Base-by-base conservation (phyloP, 1,140 invertebrate species). In the Spodoptera frugiperda region DNA sequence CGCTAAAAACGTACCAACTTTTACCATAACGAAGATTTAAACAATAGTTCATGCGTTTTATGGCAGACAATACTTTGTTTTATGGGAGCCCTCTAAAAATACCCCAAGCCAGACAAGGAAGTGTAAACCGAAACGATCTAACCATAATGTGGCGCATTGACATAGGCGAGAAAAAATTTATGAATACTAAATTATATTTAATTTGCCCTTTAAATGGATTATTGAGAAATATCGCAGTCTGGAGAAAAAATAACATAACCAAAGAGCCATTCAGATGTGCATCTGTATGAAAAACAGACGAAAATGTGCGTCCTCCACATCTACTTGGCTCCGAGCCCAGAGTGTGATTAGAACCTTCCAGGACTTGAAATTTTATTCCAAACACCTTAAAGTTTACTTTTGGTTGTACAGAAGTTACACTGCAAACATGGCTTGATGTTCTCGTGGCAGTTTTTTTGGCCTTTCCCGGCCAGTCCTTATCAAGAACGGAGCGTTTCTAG, bases 301-400 rank as follows among this genome's bases (percentile, higher is more conserved):
- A 83, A 87, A 88, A 86, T 82, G 82, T 82, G 83, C 85, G 80
- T 84, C 84, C 78, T 74, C 81, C 82, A 82, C 83, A 82, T 85
- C 79, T 72, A 79, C 65, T 87, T 88, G 87, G 87, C 87, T 82
- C 55, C 39, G 53, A 76, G 83, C 85, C 85, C 81, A 79, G 73
- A 80, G 61, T 74, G 44, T 19, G 12, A 19, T 17, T 61, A 61
- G 59, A 77, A 59, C 9, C 8, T 39, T 19, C 30, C 19, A 39
- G 17, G 30, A 72, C 54, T 70, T 71, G 51, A 63, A 70, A 49
- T 72, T 33, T 49, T 73, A 78, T 46, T 65, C 10, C 12, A 5
- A 39, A 67, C 10, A 8, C 9, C 6, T 49, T 57, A 78, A 57
- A 63, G 73, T 74, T n/a, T 33, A 53, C n/a, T 63, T 80, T 80